A percentile compares a stretch with the other conserved stretches of the same genome.
Evolutionary conservation across 2,113 vertebrate genomes (phyloP).

Genomic region (rat (Rattus norvegicus)): GRCr8 NC_086039.1:8180001-8180500

Average conservation of each 20-base stretch:
- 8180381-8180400: conserved; percentile 5
- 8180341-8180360: background rate
- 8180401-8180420: background rate
- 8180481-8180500: background rate
- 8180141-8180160: background rate
- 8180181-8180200: background rate
- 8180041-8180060: background rate
- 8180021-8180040: background rate
- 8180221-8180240: background rate
- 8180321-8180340: conserved; percentile 12
- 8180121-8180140: background rate
- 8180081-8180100: conserved; percentile 29
- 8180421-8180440: background rate
- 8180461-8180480: background rate
- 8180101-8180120: background rate
- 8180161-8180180: background rate
- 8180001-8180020: background rate
- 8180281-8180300: background rate
- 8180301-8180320: background rate
- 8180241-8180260: background rate
- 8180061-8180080: background rate
- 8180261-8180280: background rate
- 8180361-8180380: background rate
- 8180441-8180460: background rate
- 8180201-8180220: background rate